phyloP scores from a whole-genome alignment of 2,113 vertebrate genomes.

The Oceanites oceanicus region DNA sequence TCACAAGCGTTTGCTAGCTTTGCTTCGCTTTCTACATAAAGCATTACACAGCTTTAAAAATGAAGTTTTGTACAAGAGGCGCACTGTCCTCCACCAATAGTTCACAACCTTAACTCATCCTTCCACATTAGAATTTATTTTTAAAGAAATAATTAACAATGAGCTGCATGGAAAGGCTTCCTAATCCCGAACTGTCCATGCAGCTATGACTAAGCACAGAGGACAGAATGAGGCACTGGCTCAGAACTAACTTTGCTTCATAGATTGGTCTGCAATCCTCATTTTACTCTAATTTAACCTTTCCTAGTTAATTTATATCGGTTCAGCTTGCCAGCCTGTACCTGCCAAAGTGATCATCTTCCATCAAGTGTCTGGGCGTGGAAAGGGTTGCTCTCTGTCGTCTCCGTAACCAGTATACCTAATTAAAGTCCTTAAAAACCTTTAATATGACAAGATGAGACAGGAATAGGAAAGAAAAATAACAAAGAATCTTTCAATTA shows the following conservation, averaged over 20 bases:
- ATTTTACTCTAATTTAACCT: slow-evolving; percentile 70
- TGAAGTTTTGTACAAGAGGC: accelerated
- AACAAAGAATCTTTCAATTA: slow-evolving; percentile 50
- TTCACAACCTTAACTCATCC: neutral
- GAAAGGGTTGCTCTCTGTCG: slow-evolving; percentile 65
- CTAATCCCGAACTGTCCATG: neutral
- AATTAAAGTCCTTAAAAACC: slow-evolving; percentile 74
- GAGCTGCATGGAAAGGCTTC: neutral
- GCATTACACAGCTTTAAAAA: neutral
- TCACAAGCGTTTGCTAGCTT: accelerated
- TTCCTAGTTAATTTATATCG: slow-evolving; percentile 71
- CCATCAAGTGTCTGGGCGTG: slow-evolving; percentile 65
- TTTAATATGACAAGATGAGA: slow-evolving; percentile 66
- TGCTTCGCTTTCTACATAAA: neutral
- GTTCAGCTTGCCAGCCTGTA: slow-evolving; percentile 68
- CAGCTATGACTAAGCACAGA: neutral
- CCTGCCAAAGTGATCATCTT: slow-evolving; percentile 70
- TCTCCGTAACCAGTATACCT: slow-evolving; percentile 53
- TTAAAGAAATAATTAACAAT: neutral
- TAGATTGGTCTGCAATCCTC: slow-evolving; percentile 29
- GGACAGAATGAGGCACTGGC: neutral
- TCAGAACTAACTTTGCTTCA: neutral
- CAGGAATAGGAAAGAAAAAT: slow-evolving; percentile 49
- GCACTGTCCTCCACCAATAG: accelerated
- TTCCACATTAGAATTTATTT: neutral